Base-by-base conservation (phyloP, 2,113 vertebrate genomes). In the Limnothrissa miodon region DNA sequence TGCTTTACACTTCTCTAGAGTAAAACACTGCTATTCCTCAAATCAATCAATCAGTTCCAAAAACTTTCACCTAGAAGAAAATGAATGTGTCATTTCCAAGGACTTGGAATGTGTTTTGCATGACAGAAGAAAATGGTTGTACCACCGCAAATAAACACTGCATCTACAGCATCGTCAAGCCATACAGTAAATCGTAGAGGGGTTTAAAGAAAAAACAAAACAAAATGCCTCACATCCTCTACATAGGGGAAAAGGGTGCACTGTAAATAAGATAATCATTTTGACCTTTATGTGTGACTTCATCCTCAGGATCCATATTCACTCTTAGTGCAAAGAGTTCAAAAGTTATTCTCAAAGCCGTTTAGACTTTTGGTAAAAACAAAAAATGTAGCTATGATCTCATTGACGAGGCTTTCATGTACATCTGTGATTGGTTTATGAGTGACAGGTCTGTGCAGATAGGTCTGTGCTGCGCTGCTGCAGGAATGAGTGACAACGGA, bases 11-110 rank as follows among this genome's bases (percentile, higher is more conserved):
- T 23, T 74, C 33, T 74, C 36, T 36, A 74, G 66, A 74, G 66
- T 74, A 17, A 74, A 74, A 74, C 66, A 74, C 66, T 74, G 36
- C 66, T 74, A 29, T 74, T 74, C 33, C 29, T 74, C 33, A 74
- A 29, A 70, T 1, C 25, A 11, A 33, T 33, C 25, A 25, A 66
- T 25, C 59, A 66, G 29, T 33, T 33, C 59, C n/a, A n/a, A 66
- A n/a, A 66, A 66, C 9, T 33, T 25, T 33, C 29, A 36, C 15
- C 13, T 17, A 74, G 1, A 74, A 33, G 66, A 36, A 74, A 74
- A 36, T 36, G 33, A 74, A 25, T 33, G 36, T 13, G 51, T 36
- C 0, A 74, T 39, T 4, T 36, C 66, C 66, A 74, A 74, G 66
- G 66, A 74, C 11, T 36, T 11, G 25, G 13, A 15, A 74, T 33